Conservation (phyloP, 2,797 vertebrate species). For the Sandelia bainsii region DNA sequence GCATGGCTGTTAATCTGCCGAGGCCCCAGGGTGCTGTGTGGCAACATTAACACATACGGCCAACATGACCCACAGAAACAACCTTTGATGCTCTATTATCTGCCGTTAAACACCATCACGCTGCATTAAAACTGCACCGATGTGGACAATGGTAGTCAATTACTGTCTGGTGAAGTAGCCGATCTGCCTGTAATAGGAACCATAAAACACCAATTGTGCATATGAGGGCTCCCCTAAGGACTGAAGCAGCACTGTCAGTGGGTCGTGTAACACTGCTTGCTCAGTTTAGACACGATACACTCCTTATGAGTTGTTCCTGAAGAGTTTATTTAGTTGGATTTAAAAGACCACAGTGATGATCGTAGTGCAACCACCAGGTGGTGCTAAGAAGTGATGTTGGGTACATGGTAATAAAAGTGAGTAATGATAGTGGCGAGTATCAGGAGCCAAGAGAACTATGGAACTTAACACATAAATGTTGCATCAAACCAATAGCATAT, state of each 20-base stretch:
- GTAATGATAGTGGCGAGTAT: no score
- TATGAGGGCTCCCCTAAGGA: slow-evolving; percentile 54
- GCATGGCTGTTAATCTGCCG: slow-evolving; percentile 30
- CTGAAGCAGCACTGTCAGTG: slow-evolving; percentile 43
- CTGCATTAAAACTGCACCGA: slow-evolving; percentile 55
- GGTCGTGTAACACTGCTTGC: slow-evolving; percentile 19
- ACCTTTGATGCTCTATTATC: slow-evolving; percentile 56
- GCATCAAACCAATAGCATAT: no score
- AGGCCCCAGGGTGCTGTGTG: slow-evolving; percentile 19
- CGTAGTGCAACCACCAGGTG: no score
- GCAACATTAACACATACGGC: slow-evolving; percentile 39
- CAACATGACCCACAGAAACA: slow-evolving; percentile 1
- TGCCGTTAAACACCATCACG: slow-evolving; percentile 65
- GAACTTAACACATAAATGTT: no score
- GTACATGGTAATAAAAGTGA: no score
- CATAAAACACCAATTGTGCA: slow-evolving; percentile 66
- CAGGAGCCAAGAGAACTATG: no score
- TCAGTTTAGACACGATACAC: neutral
- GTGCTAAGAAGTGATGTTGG: no score
- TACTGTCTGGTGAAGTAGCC: slow-evolving; percentile 48
- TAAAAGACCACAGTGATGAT: neutral
- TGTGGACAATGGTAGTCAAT: slow-evolving; percentile 61
- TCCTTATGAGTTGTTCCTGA: neutral
- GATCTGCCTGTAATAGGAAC: slow-evolving; percentile 59
- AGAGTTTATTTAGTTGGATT: neutral